Evolutionary conservation across 2,888 invertebrate species (phyloP), one percentile per base, ranked within the genome.

Genomic region (Schizaphis graminum): DNA sequence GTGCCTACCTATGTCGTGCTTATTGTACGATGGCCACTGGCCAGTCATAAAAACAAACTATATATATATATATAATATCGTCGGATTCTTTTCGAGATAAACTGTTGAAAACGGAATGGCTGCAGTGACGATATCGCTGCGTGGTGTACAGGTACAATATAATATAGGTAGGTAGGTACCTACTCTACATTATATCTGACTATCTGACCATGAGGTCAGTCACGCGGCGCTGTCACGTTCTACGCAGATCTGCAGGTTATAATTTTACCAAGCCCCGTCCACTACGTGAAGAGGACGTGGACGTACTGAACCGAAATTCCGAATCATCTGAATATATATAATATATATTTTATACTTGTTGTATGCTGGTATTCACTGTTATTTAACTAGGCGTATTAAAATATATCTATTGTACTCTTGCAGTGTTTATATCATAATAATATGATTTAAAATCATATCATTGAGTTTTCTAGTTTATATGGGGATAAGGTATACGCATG

Each of bases 291-390:
- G 67, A 92, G 88, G 92, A 89, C 77, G 88, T 77, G 77, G 56
- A 89, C 53, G 88, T 92, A 88, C 88, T 77, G 88, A 92, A 92
- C 92, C 92, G 77, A 92, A 89, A 77, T 89, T 92, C 92, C 88
- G 67, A 89, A 77, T 49, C 44, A 44, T 56, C 92, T 77, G 77
- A 89, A 89, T 77, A 7, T 35, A 77, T 16, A 35, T 57, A 26
- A 57, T 57, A 57, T 57, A 26, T 8, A 57, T 57, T 57, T 26
- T 57, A 57, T 57, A 57, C 26, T 26, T 26, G 57, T 57, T 16
- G 2, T 53, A 21, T 92, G 47, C 61, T 92, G 57, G 41, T 24
- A 49, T 61, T 61, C 87, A 49, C 87, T 87, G 67, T 92, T 41
- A 49, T 57, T 57, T 26, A 28, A 61, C 61, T 61, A 57, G 28